Percentiles rank a stretch among this genome's conserved stretches.
phyloP scores from a whole-genome alignment of 2,888 invertebrate genomes.

The Zeuzera pyrina region DNA sequence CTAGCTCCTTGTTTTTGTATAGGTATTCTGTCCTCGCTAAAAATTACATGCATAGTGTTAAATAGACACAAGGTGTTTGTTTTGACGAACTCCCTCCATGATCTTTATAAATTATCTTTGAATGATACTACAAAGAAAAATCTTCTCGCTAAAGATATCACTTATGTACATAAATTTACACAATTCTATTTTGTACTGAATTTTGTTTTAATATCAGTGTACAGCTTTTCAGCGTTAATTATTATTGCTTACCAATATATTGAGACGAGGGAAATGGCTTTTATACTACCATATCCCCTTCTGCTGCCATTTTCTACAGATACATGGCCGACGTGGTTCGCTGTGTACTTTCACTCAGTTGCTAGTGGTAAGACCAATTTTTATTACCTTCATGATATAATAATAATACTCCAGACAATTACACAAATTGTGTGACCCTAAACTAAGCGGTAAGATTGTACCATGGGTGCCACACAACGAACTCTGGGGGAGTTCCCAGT shows the following conservation, averaged over 20 bases:
- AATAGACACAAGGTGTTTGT: constrained; percentile 25
- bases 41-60: constrained; percentile 25
- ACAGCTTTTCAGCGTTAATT: constrained; percentile 41
- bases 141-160: constrained; percentile 28
- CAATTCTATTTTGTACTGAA: constrained; percentile 48
- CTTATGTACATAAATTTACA: constrained; percentile 30
- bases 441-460: no score
- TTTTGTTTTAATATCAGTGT: constrained; percentile 38
- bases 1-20: constrained; percentile 38
- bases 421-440: no score
- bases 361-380: constrained; percentile 31
- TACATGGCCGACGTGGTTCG: constrained; percentile 35
- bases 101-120: constrained; percentile 17
- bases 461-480: no score
- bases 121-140: constrained; percentile 22
- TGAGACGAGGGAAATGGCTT: constrained; percentile 23
- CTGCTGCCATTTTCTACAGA: constrained; percentile 42
- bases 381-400: constrained; percentile 3
- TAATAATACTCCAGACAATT: no score
- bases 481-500: no score
- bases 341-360: constrained; percentile 35
- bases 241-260: constrained; percentile 36
- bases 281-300: constrained; percentile 38
- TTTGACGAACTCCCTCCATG: constrained; percentile 25
- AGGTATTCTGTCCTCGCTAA: constrained; percentile 33